Conservation (phyloP, 2,888 invertebrate species). For the Chrysolina haemoptera region DNA sequence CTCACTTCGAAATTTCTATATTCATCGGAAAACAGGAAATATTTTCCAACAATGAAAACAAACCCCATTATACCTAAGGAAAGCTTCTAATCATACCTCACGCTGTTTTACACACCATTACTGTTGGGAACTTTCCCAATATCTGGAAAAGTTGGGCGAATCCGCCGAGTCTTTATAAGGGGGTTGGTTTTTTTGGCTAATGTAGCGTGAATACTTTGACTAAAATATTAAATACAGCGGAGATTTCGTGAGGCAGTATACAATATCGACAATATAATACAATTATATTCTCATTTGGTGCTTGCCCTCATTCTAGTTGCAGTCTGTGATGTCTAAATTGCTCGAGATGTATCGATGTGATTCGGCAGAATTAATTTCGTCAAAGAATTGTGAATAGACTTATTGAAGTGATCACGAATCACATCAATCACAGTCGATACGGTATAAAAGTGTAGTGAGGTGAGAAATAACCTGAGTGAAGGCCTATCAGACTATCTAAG, state of each 20-base stretch:
- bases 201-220: constrained; percentile 29
- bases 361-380: no score
- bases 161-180: constrained; percentile 22
- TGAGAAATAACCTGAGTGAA: no score
- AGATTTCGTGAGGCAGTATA: background rate
- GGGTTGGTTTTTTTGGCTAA: constrained; percentile 26
- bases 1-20: background rate
- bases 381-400: no score
- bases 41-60: constrained; percentile 13
- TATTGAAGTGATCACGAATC: no score
- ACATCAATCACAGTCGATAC: no score
- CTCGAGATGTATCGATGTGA: no score
- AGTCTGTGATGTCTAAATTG: no score
- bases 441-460: no score
- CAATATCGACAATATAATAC: background rate
- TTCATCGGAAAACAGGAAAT: constrained; percentile 20
- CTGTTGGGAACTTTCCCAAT: constrained; percentile 34
- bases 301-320: no score
- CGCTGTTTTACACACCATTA: constrained; percentile 38
- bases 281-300: background rate
- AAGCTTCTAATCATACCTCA: constrained; percentile 35
- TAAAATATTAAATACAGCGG: background rate
- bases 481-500: no score
- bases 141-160: constrained; percentile 34
- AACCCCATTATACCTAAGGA: constrained; percentile 15